These are phyloP conservation scores for Harpalus rubripes DNA, from an alignment of 2,888 invertebrate species.

Conservation along the genomic window DNA sequence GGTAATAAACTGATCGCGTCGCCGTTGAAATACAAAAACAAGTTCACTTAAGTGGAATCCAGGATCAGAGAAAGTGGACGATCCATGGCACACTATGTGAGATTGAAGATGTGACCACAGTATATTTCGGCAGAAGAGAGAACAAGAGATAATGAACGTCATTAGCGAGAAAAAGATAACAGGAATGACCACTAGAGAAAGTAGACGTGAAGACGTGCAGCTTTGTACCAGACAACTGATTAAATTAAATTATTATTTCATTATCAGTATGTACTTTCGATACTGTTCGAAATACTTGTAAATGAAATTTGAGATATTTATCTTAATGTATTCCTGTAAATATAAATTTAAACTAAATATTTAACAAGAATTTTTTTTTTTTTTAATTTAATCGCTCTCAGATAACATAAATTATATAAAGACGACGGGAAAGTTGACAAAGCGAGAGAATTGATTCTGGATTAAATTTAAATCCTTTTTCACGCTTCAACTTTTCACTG, in stretches of 20 bases:
- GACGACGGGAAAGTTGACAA: not conserved
- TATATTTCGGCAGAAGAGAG: constrained; percentile 26
- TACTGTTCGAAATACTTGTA: not conserved
- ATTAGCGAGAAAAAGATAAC: constrained; percentile 3
- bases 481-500: not conserved
- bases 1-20: constrained; percentile 38
- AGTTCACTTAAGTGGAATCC: constrained; percentile 51
- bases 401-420: too few species aligned
- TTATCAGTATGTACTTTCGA: constrained; percentile 33
- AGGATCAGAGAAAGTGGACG: constrained; percentile 44
- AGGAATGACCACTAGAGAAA: constrained; percentile 32
- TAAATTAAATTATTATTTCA: constrained; percentile 36
- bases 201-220: constrained; percentile 7
- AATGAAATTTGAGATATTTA: not conserved
- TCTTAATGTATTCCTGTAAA: not conserved
- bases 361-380: not conserved
- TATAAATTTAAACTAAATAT: not conserved
- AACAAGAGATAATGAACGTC: not conserved
- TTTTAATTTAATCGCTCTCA: not conserved
- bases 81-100: constrained; percentile 19
- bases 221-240: constrained; percentile 16
- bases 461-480: not conserved
- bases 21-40: constrained; percentile 48
- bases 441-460: not conserved
- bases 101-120: constrained; percentile 44